Percentiles rank a stretch among this genome's conserved stretches.
phyloP scores from a whole-genome alignment of 2,888 invertebrate genomes.

The Salpingus planirostris region DNA sequence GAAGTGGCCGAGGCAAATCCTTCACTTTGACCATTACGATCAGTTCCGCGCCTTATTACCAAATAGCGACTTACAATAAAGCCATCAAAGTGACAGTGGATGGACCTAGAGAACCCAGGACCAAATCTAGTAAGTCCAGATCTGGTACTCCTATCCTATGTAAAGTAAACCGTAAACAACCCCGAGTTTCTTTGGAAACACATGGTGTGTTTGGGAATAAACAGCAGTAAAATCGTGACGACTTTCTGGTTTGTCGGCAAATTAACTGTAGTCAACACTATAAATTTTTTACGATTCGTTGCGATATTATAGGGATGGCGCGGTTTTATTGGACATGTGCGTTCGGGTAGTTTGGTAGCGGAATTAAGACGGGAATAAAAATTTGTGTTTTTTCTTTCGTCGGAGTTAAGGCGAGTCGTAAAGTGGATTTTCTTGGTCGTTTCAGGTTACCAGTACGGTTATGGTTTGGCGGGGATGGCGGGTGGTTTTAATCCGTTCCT shows the following conservation, averaged over 20 bases:
- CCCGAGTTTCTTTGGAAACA: no score
- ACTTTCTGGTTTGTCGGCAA: slow-evolving; percentile 33
- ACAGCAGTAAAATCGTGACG: slow-evolving; percentile 32
- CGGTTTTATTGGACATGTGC: slow-evolving; percentile 26
- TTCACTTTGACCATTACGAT: slow-evolving; percentile 94
- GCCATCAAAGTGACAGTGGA: slow-evolving; percentile 99
- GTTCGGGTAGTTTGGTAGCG: slow-evolving; percentile 23
- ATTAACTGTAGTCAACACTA: slow-evolving; percentile 22
- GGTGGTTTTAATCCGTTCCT: slow-evolving; percentile 71
- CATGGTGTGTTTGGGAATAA: slow-evolving; percentile 30
- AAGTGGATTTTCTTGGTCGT: slow-evolving; percentile 15
- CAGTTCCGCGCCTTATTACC: slow-evolving; percentile 61
- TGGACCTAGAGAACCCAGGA: slow-evolving; percentile 94
- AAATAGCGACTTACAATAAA: slow-evolving; percentile 89
- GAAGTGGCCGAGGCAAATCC: slow-evolving; percentile 93
- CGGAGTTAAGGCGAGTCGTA: no score
- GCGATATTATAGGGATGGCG: slow-evolving; percentile 21
- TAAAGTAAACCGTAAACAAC: slow-evolving; percentile 21
- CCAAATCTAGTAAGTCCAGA: slow-evolving; percentile 80
- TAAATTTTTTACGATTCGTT: slow-evolving; percentile 23
- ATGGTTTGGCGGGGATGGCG: slow-evolving; percentile 51
- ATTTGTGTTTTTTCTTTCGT: no score
- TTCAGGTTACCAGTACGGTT: slow-evolving; percentile 72
- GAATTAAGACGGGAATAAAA: slow-evolving; percentile 19
- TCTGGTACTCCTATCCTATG: no score